Evolutionary conservation across 1,140 invertebrate species (phyloP), one percentile per base, ranked within the genome.

Genomic region (Phenacoccus solenopsis): DNA sequence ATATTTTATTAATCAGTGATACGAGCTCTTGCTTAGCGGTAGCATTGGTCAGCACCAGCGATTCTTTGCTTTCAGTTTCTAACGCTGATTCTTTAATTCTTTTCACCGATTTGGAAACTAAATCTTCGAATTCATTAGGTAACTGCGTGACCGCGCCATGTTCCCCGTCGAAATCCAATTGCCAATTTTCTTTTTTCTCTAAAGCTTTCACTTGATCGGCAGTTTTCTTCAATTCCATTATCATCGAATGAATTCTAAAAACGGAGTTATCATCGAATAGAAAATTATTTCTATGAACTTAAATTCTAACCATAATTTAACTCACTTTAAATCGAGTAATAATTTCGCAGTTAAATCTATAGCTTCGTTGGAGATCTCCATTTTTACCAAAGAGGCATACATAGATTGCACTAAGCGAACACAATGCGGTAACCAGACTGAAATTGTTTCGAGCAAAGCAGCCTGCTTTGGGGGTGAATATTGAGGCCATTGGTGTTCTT

Each of bases 1-100:
- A 83, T 10, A 91, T 81, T 71, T 84, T 84, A 75, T 90, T 88
- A 9, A 93, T 82, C 24, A 88, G 84, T 32, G 84, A 83, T 59
- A 86, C 84, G 59, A 90, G 83, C 72, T 88, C 81, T 30, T 83
- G 82, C 70, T 87, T 82, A 1, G 89, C 86, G 22, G 82, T 81
- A 0, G 82, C 77, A 73, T 83, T 84, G 28, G 84, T 84, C 7
- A 93, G 80, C 13, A 94, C 78, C 25, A 84, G 78, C 59, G 83
- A 77, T 81, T 91, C 88, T 81, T 93, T 80, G 72, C 86, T 78
- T 74, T 87, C 86, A 74, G 86, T 81, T 71, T 85, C 83, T 22
- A 94, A 81, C 69, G 93, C 90, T 25, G 89, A 89, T 77, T 95
- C 91, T 76, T 93, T 88, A 27, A 94, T 88, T 35, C 92, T 84